Base-by-base conservation (phyloP, 2,113 vertebrate genomes). In the Elachura formosa region DNA sequence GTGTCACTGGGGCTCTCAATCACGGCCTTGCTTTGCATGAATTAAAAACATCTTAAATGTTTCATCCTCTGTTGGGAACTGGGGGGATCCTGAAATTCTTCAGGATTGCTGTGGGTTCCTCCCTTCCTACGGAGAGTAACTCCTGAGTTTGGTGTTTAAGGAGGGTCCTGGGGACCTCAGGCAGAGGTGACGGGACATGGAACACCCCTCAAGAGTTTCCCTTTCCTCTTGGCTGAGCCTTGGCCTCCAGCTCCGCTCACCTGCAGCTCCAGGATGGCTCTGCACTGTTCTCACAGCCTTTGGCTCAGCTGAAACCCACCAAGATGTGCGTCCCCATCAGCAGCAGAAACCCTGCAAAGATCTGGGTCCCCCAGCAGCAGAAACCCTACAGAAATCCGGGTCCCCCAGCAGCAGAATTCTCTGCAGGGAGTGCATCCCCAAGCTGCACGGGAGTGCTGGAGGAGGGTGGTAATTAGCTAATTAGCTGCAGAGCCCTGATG, bases 21-120 rank as follows among this genome's bases (percentile, higher is more conserved):
- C 36, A 11, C 9, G 0, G 22, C 2, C 0, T 1, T 16, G 21
- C 11, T 76, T 31, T 56, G 76, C 59, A 5, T 3, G 2, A 17
- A 24, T n/a, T 67, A 5, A 11, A 64, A 43, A 11, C 19, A 10
- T 3, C 26, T n/a, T 1, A 19, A 51, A 9, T 5, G 46, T 7
- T 56, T 79, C 48, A 24, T 14, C 15, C 25, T 38, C 24, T 10
- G 4, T 2, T 54, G 86, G 90, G 48, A 54, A 1, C 7, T 10
- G 34, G 38, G 28, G 41, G 59, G 16, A 14, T 26, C 41, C 71
- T 46, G 62, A 5, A n/a, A 31, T 31, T 14, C 64, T 26, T 14
- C 51, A 31, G 55, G 76, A 31, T 10, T 73, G 23, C 51, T 46
- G 7, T 19, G 48, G 31, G 5, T 14, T 14, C 34, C 59, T 64